A percentile compares a stretch with the other conserved stretches of the same genome.
phyloP scores from a whole-genome alignment of 2,113 vertebrate species.

The Gobio gobio region DNA sequence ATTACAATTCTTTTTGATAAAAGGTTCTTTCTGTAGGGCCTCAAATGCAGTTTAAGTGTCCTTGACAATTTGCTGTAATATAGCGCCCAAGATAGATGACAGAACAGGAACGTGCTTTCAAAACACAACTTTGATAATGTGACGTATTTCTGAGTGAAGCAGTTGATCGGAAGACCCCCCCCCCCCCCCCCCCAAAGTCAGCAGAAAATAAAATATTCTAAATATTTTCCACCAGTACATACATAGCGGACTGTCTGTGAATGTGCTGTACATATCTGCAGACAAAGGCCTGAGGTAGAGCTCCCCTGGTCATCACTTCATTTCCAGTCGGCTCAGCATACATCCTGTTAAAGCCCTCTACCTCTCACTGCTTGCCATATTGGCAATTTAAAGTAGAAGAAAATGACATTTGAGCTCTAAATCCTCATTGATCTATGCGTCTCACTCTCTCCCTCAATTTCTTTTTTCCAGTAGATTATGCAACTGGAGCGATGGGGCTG shows the following conservation, averaged over 20 bases:
- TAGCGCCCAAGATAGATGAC: not conserved
- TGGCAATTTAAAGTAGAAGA: slow-evolving; percentile 66
- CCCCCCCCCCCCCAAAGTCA: too few species aligned
- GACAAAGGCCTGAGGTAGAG: slow-evolving; percentile 7
- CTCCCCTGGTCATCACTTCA: slow-evolving; percentile 45
- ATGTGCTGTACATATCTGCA: not conserved
- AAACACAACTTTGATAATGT: not conserved
- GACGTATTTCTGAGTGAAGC: not conserved
- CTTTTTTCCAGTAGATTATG: slow-evolving; percentile 71
- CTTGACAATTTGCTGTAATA: not conserved
- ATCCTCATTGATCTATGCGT: slow-evolving; percentile 71
- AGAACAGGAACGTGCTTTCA: not conserved
- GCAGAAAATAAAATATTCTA: not conserved
- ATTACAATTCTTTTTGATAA: not conserved
- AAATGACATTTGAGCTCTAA: slow-evolving; percentile 72
- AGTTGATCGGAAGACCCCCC: too few species aligned
- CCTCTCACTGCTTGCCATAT: slow-evolving; percentile 53
- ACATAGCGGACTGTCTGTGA: not conserved
- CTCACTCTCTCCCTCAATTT: not conserved
- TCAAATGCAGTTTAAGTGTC: not conserved
- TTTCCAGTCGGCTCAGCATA: slow-evolving; percentile 46
- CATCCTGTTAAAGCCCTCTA: slow-evolving; percentile 53
- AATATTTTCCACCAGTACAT: not conserved
- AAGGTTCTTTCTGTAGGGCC: not conserved
- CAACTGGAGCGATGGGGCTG: slow-evolving; percentile 67